These are phyloP conservation scores for Elegia similella DNA, from an alignment of 2,888 invertebrate genomes.

Conservation along the genomic window DNA sequence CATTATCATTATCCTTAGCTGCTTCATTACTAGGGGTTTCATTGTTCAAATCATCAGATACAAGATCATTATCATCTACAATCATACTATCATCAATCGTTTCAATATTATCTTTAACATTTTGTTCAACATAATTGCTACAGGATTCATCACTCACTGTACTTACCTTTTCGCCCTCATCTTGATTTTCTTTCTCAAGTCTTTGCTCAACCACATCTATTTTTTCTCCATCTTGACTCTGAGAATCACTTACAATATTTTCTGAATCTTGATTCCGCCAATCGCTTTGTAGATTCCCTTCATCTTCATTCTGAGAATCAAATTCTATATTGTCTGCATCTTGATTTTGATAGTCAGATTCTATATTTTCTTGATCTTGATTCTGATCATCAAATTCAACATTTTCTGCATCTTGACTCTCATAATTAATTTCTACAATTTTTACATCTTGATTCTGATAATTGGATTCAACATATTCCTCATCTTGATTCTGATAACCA, in stretches of 20 bases:
- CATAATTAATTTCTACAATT: neutral
- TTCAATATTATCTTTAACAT: neutral
- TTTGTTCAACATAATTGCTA: neutral
- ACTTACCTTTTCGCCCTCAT: neutral
- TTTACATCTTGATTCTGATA: neutral
- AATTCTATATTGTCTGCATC: neutral
- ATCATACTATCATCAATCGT: neutral
- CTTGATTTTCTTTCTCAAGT: neutral
- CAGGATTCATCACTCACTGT: neutral
- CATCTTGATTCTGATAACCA: neutral
- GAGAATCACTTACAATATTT: neutral
- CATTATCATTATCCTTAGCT: neutral
- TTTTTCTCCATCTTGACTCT: neutral
- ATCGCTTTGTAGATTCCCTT: neutral
- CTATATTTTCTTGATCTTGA: neutral
- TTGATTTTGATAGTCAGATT: neutral
- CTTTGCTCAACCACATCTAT: neutral
- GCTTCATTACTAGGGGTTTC: neutral
- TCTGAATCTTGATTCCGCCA: neutral
- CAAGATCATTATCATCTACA: neutral
- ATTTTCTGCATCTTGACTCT: neutral
- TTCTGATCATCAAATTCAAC: neutral
- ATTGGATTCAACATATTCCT: neutral
- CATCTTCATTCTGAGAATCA: neutral
- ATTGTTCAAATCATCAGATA: neutral